Conservation (phyloP, 2,888 invertebrate species). For the Xanthia togata region DNA sequence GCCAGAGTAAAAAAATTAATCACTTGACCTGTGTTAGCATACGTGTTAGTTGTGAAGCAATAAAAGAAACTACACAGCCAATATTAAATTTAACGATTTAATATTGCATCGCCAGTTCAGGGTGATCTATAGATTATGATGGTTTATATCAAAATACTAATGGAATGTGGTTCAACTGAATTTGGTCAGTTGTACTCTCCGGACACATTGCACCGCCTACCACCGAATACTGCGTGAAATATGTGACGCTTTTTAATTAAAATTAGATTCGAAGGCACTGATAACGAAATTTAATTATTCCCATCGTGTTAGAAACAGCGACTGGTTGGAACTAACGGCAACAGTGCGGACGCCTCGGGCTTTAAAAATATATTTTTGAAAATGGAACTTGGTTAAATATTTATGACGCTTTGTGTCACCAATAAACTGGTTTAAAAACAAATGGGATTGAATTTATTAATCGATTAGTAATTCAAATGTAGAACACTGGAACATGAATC, state of each 20-base stretch:
- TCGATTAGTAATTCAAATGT: slow-evolving; percentile 50
- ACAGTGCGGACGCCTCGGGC: slow-evolving; percentile 65
- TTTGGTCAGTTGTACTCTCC: slow-evolving; percentile 77
- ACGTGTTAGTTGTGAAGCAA: slow-evolving; percentile 87
- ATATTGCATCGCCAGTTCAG: slow-evolving; percentile 83
- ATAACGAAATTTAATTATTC: slow-evolving; percentile 88
- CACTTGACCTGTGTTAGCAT: slow-evolving; percentile 84
- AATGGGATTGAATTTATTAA: slow-evolving; percentile 53
- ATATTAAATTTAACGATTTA: slow-evolving; percentile 90
- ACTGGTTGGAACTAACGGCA: slow-evolving; percentile 76
- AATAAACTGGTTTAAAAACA: slow-evolving; percentile 50
- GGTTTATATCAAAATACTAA: slow-evolving; percentile 68
- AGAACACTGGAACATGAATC: slow-evolving; percentile 47
- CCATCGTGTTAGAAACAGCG: slow-evolving; percentile 79
- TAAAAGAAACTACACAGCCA: slow-evolving; percentile 87
- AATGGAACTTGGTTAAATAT: slow-evolving; percentile 64
- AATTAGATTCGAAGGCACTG: slow-evolving; percentile 86
- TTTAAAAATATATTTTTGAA: slow-evolving; percentile 60
- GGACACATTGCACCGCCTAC: slow-evolving; percentile 86
- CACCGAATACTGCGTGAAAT: slow-evolving; percentile 88
- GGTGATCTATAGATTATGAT: slow-evolving; percentile 74
- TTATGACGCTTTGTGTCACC: slow-evolving; percentile 63
- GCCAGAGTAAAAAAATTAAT: slow-evolving; percentile 80
- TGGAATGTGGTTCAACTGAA: slow-evolving; percentile 73
- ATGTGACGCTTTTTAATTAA: slow-evolving; percentile 90